These are phyloP conservation scores for Drosophila glabriapex DNA, from an alignment of 2,888 invertebrate genomes.

Conservation along the genomic window DNA sequence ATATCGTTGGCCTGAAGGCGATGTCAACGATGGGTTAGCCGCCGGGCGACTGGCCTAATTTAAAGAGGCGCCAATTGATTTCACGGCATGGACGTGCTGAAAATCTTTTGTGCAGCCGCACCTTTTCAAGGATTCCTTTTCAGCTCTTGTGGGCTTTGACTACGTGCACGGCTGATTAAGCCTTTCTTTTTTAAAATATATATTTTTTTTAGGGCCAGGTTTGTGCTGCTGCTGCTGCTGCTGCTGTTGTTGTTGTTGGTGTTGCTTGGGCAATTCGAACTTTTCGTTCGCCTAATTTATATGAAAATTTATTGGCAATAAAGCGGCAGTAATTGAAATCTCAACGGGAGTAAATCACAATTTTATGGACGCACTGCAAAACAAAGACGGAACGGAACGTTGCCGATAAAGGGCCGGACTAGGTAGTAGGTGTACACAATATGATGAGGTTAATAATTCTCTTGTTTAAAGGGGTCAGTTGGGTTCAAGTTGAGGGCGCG, in stretches of 20 bases:
- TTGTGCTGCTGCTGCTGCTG: conserved; percentile 13
- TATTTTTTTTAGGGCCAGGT: not conserved
- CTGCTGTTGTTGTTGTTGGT: conserved; percentile 5
- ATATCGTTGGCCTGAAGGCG: not conserved
- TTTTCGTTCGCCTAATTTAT: conserved; percentile 77
- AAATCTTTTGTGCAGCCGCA: conserved; percentile 34
- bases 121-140: conserved; percentile 25
- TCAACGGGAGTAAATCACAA: conserved; percentile 81
- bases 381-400: conserved; percentile 23
- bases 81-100: conserved; percentile 55
- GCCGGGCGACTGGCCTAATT: conserved; percentile 25
- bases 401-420: conserved; percentile 35
- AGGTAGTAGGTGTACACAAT: conserved; percentile 32
- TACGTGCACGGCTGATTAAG: conserved; percentile 45
- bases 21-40: conserved; percentile 17
- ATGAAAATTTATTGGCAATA: conserved; percentile 82
- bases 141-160: conserved; percentile 36
- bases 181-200: conserved; percentile 7
- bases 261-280: conserved; percentile 26
- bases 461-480: conserved; percentile 53
- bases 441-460: conserved; percentile 79
- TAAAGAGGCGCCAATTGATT: conserved; percentile 62
- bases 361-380: conserved; percentile 69
- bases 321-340: conserved; percentile 82
- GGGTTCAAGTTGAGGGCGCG: conserved; percentile 39